These are phyloP conservation scores for Characodon lateralis DNA, from an alignment of 2,797 vertebrate species.

Conservation along the genomic window DNA sequence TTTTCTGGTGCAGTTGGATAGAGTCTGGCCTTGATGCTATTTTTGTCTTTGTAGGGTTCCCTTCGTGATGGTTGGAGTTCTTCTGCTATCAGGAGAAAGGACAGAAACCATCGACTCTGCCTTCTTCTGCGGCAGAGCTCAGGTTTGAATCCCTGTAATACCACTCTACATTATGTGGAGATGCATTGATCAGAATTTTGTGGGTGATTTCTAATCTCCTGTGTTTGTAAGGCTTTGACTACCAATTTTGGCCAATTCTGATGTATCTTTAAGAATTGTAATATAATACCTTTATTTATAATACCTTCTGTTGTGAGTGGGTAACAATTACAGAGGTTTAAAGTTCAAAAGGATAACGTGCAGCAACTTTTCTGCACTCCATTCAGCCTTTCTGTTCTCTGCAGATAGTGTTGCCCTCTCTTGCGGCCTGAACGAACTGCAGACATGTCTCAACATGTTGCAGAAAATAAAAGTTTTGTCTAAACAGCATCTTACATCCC, in stretches of 20 bases:
- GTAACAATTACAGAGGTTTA: not conserved
- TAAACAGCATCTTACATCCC: not conserved
- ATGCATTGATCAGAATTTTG: not conserved
- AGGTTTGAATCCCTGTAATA: slow-evolving; percentile 78
- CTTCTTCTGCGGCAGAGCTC: slow-evolving; percentile 93
- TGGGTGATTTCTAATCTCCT: not conserved
- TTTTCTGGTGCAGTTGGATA: not conserved
- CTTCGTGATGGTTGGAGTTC: slow-evolving; percentile 86
- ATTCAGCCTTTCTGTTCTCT: not conserved
- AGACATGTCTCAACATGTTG: not conserved
- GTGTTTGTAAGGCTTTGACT: not conserved
- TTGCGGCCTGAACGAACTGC: not conserved
- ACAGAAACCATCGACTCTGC: slow-evolving; percentile 87
- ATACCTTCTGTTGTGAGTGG: too few species aligned
- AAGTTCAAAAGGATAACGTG: not conserved
- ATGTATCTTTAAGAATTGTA: not conserved
- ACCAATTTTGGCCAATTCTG: not conserved
- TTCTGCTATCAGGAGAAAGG: slow-evolving; percentile 85
- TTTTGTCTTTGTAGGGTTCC: slow-evolving; percentile 81
- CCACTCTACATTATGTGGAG: not conserved
- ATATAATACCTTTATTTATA: too few species aligned
- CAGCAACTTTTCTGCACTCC: not conserved
- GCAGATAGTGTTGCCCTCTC: not conserved
- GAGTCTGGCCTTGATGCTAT: not conserved
- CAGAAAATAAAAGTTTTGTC: not conserved